Evolutionary conservation across 64 coral and sea anemone species (phyloP).

Genomic region (Pocillopora verrucosa): DNA sequence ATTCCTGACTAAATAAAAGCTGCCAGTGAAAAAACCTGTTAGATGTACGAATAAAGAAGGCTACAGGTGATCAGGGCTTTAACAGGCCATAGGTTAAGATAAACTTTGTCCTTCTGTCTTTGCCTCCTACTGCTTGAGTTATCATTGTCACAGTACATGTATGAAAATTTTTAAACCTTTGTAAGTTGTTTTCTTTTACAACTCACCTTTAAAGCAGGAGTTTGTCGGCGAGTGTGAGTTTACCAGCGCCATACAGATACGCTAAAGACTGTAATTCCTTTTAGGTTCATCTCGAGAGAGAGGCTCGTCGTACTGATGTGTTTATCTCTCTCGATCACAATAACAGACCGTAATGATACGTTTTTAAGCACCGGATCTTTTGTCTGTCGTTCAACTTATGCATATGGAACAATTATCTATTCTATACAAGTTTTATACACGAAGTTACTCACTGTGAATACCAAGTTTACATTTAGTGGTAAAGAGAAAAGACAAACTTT

Average conservation of each 20-base stretch:
- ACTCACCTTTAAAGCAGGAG: too few relatives aligned
- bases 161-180: too few relatives aligned
- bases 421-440: neutral
- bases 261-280: neutral
- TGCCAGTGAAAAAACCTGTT: too few relatives aligned
- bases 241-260: neutral
- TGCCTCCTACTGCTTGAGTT: too few relatives aligned
- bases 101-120: too few relatives aligned
- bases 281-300: neutral
- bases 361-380: neutral
- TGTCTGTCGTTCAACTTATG: slow-evolving; percentile 4
- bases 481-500: neutral
- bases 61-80: too few relatives aligned
- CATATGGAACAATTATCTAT: neutral
- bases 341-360: neutral
- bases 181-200: too few relatives aligned
- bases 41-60: too few relatives aligned
- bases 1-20: too few relatives aligned
- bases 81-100: too few relatives aligned
- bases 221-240: neutral
- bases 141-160: too few relatives aligned
- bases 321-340: neutral
- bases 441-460: neutral
- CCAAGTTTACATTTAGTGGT: neutral
- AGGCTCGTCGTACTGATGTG: neutral